Evolutionary conservation across 2,113 vertebrate species (phyloP), one percentile per base, ranked within the genome.

Genomic region (Sialia sialis): DNA sequence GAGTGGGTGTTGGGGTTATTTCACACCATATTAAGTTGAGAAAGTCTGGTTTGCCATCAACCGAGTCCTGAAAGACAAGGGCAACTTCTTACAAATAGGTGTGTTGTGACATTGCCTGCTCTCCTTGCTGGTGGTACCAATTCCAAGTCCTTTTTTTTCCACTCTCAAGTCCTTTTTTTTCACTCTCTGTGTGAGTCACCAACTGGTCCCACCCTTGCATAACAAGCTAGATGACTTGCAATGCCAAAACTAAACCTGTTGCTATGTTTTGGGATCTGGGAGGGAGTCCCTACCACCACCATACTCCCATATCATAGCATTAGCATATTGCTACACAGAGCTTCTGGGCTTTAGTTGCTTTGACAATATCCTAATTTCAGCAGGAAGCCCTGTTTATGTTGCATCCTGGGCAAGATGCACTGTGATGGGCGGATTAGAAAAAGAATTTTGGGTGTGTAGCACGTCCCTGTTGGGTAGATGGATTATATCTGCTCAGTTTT

Each of bases 121-220:
- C 7, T 86, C n/a, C 88, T 81, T 84, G 56, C 62, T 85, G 70
- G 30, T 63, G 36, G 25, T 94, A 81, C 70, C 52, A 68, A 82
- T 96, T 93, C 54, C 81, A 83, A 36, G 32, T 69, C 3, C n/a
- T n/a, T 62, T 60, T 38, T 76, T 36, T 64, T 43, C n/a, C n/a
- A n/a, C n/a, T n/a, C n/a, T n/a, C 81, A 83, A 36, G 32, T 69
- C 3, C n/a, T n/a, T 62, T 68, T 44, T 54, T 39, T 32, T 3
- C 39, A 23, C 55, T 87, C 75, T 70, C 29, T 58, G 0, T 51
- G 41, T 94, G 93, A 93, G 89, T 95, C 94, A 94, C 59, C 38
- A 43, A 34, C 54, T 89, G 74, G 91, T 92, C 66, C 87, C 93
- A 94, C 94, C 91, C 93, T 95, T 94, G 93, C 81, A 78, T 87